Evolutionary conservation across 2,888 invertebrate genomes (phyloP), one percentile per base, ranked within the genome.

Genomic region (Sisyra nigra): DNA sequence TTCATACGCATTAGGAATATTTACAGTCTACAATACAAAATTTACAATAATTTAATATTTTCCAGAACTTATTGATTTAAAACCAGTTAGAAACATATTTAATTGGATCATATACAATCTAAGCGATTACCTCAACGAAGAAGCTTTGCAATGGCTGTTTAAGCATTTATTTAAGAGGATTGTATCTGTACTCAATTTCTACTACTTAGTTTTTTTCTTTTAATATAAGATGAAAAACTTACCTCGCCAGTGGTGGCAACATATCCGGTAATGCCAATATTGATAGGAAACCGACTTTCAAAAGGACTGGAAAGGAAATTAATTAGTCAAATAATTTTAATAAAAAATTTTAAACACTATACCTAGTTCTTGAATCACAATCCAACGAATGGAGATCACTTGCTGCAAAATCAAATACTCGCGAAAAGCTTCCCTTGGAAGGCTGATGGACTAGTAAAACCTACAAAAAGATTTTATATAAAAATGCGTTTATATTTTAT

Each of bases 231-330:
- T 24, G 7, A 24, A 7, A 48, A 50, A 58, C 70, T 67, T 67
- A 91, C 91, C 80, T 93, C 91, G 52, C 93, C 93, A 45, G 91
- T 92, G 35, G 89, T 87, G 43, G 93, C 93, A 40, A 92, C 93
- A 65, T 89, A 82, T 45, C 93, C 91, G 18, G 92, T 92, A 56
- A 94, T 91, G 46, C 93, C 93, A 51, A 93, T 80, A 63, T 93
- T 92, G 56, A 93, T 88, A 31, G 93, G 93, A 65, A 93, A 93
- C 51, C 93, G 74, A 56, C 87, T 87, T 62, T 91, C 91, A 63
- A 83, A 87, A 40, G 89, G 89, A 60, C 81, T 81, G 14, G 45
- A 40, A 48, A n/a, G 19, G 33, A 36, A 34, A 42, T 15, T 11
- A 15, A 45, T 18, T 14, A 41, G 5, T 18, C n/a, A 18, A 32